Base-by-base conservation (phyloP, 2,888 invertebrate species). In the Spatulosminthurus flaviceps region DNA sequence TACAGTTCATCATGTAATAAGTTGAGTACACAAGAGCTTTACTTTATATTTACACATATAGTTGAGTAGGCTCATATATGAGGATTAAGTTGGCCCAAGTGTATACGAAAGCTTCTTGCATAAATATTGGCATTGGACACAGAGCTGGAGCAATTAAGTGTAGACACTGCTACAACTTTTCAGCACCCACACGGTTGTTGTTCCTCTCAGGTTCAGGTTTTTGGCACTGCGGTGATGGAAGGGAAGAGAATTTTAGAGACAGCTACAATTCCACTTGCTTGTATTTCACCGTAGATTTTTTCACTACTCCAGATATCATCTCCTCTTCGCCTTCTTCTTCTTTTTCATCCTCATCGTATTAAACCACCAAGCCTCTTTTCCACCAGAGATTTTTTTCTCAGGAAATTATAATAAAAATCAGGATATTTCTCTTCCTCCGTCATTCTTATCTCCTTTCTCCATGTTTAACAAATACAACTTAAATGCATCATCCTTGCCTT, bases 111-210 rank as follows among this genome's bases (percentile, higher is more conserved):
- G 41, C 22, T 41, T 41, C n/a, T 13, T 72, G 72, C 43, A 72
- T 43, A n/a, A 51, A 43, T 51, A 73, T 51, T 34, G 64, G 66
- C 75, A 66, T 66, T 66, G 66, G 41, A 75, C 66, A 74, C n/a
- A 34, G 64, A 75, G 75, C 64, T 75, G 41, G 64, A 66, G 75
- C 75, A 75, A 75, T 75, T 75, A 75, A 75, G 29, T 75, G 22
- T 34, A 16, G 22, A 41, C 71, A 21, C 11, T 16, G 29, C 28
- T n/a, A 69, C n/a, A 24, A n/a, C 5, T n/a, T 69, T 69, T 26
- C n/a, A 9, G 69, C 29, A 28, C 69, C 69, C 69, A 29, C 29
- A 69, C 69, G 28, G 66, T 66, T 26, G 19, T 69, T 29, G 28
- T 69, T 69, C 16, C 60, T 60, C 60, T 19, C 60, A 16, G 26